Evolutionary conservation across 1,140 invertebrate species (phyloP).

Genomic region (Bicyclus anynana): DNA sequence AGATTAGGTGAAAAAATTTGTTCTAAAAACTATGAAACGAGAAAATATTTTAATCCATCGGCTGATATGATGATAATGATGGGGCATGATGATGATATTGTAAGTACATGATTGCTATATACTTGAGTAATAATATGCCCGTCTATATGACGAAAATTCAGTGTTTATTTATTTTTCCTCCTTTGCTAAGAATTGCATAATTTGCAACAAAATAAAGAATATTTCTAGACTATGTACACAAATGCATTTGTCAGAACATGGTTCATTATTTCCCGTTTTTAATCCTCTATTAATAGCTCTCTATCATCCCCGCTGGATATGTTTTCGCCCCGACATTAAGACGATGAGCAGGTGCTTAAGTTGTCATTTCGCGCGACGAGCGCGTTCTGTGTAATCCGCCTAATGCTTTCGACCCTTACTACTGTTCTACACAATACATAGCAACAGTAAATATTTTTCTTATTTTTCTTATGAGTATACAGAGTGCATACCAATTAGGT

Average conservation of each 20-base stretch:
- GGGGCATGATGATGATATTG: no score
- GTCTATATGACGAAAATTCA: no score
- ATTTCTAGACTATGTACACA: background rate
- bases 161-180: no score
- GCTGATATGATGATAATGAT: no score
- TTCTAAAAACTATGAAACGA: no score
- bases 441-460: background rate
- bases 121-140: no score
- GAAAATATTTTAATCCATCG: no score
- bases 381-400: conserved; percentile 50
- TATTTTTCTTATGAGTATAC: background rate
- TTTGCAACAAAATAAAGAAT: no score
- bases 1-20: no score
- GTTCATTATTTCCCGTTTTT: conserved; percentile 31
- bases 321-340: conserved; percentile 41
- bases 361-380: conserved; percentile 57
- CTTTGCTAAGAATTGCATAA: no score
- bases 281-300: conserved; percentile 43
- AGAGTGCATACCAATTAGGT: no score
- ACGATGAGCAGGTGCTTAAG: conserved; percentile 58
- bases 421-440: background rate
- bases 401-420: conserved; percentile 44
- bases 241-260: conserved; percentile 8
- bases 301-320: conserved; percentile 34
- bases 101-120: no score